Evolutionary conservation across 2,113 vertebrate genomes (phyloP).

Genomic region (Chitala chitala): DNA sequence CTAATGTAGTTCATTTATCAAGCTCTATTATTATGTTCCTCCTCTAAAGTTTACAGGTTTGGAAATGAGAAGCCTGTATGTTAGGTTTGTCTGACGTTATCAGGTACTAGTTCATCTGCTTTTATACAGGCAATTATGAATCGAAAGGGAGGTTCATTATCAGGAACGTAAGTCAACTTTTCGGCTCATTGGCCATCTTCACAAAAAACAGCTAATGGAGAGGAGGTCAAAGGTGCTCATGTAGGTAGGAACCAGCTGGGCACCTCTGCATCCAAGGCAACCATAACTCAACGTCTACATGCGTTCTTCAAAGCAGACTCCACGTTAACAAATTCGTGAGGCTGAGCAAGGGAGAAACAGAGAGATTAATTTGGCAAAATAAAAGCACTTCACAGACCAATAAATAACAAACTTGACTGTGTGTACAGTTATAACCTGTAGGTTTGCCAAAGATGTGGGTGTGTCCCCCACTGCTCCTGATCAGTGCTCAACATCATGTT

Average conservation of each 20-base stretch:
- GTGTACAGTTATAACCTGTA: constrained; percentile 43
- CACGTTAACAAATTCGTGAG: no score
- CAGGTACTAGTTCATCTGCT: background rate
- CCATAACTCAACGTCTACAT: no score
- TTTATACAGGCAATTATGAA: background rate
- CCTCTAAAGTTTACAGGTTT: no score
- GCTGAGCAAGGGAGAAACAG: constrained; percentile 10
- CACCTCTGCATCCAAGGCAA: background rate
- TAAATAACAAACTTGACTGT: constrained; percentile 57
- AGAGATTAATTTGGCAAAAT: constrained; percentile 46
- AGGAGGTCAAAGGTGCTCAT: constrained; percentile 26
- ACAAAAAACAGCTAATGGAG: constrained; percentile 49
- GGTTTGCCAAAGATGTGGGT: constrained; percentile 55
- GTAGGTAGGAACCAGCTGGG: background rate
- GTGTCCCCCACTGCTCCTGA: constrained; percentile 47
- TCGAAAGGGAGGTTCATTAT: background rate
- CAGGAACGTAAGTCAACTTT: background rate
- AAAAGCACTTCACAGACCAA: constrained; percentile 56
- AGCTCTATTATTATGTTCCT: no score
- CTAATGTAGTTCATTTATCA: no score
- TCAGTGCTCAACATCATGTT: constrained; percentile 37
- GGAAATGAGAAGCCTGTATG: no score
- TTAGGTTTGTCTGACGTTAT: no score
- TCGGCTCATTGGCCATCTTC: constrained; percentile 41
- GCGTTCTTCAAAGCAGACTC: no score